Percentiles rank a stretch among this genome's conserved stretches.
Conservation (phyloP, 2,888 invertebrate species). For the Eurytoma adleriae region DNA sequence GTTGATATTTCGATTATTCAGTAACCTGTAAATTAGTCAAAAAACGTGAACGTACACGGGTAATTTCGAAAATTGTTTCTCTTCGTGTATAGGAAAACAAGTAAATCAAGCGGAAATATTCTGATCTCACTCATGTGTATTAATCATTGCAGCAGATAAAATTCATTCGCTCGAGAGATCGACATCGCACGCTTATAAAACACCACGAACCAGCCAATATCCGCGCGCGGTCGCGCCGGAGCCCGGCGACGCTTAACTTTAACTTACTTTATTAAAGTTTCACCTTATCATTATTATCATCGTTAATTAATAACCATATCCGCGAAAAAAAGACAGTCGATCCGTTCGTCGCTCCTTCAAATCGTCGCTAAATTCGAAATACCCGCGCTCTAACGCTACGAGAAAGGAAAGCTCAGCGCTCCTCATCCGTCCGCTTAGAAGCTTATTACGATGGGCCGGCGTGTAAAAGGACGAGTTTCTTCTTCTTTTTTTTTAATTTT, state of each 20-base stretch:
- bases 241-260: neutral
- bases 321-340: slow-evolving; percentile 31
- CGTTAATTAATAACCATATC: slow-evolving; percentile 29
- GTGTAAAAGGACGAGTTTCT: slow-evolving; percentile 39
- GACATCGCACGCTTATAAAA: neutral
- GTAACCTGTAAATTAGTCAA: too few species aligned
- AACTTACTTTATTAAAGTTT: neutral
- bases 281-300: slow-evolving; percentile 1
- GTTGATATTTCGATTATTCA: too few species aligned
- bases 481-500: neutral
- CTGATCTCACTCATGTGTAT: too few species aligned
- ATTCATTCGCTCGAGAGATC: too few species aligned
- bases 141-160: too few species aligned
- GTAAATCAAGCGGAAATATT: too few species aligned
- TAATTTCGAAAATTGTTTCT: too few species aligned
- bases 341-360: neutral
- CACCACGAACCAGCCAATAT: slow-evolving; percentile 9
- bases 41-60: too few species aligned
- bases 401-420: slow-evolving; percentile 19
- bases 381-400: slow-evolving; percentile 4
- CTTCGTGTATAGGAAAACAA: too few species aligned
- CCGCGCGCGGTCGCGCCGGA: slow-evolving; percentile 16
- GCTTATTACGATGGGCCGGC: slow-evolving; percentile 22
- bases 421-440: slow-evolving; percentile 10
- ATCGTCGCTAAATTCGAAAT: slow-evolving; percentile 1